Conservation (phyloP, 1,140 invertebrate species). For the Whitmania pigra region DNA sequence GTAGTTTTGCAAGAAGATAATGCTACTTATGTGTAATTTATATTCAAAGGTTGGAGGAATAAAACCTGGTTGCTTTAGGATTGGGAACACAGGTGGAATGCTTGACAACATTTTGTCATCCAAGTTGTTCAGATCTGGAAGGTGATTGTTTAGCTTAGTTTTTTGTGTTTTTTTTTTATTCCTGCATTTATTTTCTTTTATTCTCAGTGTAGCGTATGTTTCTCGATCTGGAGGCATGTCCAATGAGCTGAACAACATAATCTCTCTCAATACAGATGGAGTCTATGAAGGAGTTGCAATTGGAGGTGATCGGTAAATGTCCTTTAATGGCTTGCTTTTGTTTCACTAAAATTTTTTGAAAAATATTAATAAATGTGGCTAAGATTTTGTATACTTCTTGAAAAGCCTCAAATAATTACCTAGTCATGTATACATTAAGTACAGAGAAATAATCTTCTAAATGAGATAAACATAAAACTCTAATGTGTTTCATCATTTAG, state of each 20-base stretch:
- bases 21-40: too few relatives aligned
- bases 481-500: too few relatives aligned
- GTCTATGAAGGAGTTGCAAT: constrained; percentile 97
- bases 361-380: too few relatives aligned
- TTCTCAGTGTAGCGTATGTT: constrained; percentile 81
- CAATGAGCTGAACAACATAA: constrained; percentile 97
- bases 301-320: constrained; percentile 74
- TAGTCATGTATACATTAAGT: too few relatives aligned
- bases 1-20: too few relatives aligned
- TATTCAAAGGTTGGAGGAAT: constrained; percentile 56
- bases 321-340: neutral
- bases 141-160: constrained; percentile 35
- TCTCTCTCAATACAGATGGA: constrained; percentile 89
- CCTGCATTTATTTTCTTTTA: neutral
- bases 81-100: constrained; percentile 98
- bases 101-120: constrained; percentile 97
- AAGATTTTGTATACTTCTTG: too few relatives aligned
- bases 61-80: constrained; percentile 98
- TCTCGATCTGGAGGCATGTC: constrained; percentile 98
- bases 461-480: too few relatives aligned
- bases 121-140: constrained; percentile 84
- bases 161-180: neutral
- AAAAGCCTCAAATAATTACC: too few relatives aligned
- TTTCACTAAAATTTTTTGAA: too few relatives aligned
- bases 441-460: too few relatives aligned